Evolutionary conservation across 2,113 vertebrate genomes (phyloP).

Genomic region (Mesembrinibis cayennensis): DNA sequence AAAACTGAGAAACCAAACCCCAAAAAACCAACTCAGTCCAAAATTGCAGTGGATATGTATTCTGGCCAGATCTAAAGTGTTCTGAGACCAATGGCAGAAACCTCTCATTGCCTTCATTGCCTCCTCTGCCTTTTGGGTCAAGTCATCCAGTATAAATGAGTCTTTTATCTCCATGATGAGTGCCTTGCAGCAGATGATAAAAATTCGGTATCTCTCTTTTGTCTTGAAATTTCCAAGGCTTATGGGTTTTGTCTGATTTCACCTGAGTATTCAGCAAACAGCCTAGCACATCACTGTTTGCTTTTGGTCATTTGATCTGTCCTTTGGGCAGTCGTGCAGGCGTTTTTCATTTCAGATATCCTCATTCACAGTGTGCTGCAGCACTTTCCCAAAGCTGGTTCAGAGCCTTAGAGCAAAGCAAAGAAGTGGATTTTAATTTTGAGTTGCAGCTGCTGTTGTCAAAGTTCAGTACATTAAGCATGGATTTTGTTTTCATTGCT

Average conservation of each 20-base stretch:
- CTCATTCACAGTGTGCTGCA: not conserved
- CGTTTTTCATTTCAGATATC: not conserved
- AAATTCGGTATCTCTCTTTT: not conserved
- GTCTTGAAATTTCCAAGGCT: conserved; percentile 27
- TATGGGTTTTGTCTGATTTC: not conserved
- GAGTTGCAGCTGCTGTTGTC: conserved; percentile 56
- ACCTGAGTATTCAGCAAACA: conserved; percentile 22
- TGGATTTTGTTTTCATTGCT: conserved; percentile 35
- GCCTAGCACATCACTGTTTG: not conserved
- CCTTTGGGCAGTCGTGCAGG: not conserved
- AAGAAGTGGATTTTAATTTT: conserved; percentile 55
- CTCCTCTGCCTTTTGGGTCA: not conserved
- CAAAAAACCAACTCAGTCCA: not conserved
- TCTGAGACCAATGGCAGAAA: not conserved
- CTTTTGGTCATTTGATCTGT: conserved; percentile 47
- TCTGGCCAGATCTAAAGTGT: not conserved
- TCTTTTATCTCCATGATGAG: not conserved
- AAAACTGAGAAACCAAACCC: not conserved
- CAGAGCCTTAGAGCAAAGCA: conserved; percentile 25
- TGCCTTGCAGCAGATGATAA: conserved; percentile 4
- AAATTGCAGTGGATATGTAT: not conserved
- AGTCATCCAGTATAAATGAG: not conserved
- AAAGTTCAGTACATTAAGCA: conserved; percentile 59
- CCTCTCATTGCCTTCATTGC: not conserved
- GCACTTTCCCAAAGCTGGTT: not conserved